Evolutionary conservation across 2,888 invertebrate genomes (phyloP).

Genomic region (Nudaria mundana): DNA sequence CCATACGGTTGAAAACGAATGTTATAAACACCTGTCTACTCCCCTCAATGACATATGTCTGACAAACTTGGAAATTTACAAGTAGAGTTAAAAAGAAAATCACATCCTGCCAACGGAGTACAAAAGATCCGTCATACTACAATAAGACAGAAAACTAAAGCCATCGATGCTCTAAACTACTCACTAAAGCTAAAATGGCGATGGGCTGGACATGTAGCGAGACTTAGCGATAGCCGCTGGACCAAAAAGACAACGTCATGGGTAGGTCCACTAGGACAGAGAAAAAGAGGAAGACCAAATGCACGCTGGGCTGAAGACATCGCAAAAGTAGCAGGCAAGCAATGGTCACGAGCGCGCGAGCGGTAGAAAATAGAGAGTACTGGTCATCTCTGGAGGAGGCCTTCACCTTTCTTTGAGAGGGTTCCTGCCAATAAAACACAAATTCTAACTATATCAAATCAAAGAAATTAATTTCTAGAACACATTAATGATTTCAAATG

Average conservation of each 20-base stretch:
- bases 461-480: too few relatives aligned
- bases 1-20: not conserved
- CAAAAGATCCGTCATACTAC: not conserved
- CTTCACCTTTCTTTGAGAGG: not conserved
- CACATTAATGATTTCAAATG: too few relatives aligned
- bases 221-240: not conserved
- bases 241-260: not conserved
- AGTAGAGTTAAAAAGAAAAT: not conserved
- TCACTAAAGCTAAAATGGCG: conserved; percentile 2
- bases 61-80: not conserved
- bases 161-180: not conserved
- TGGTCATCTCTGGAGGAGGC: not conserved
- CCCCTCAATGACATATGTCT: not conserved
- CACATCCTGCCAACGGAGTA: too few relatives aligned
- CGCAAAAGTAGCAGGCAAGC: not conserved
- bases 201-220: conserved; percentile 4
- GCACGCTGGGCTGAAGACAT: not conserved
- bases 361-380: not conserved
- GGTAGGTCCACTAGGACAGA: not conserved
- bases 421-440: not conserved
- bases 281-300: not conserved
- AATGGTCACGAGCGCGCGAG: too few relatives aligned
- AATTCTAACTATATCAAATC: not conserved
- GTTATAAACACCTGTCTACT: not conserved
- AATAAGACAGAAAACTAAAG: not conserved